A percentile compares a stretch with the other conserved stretches of the same genome.
Conservation (phyloP, 2,888 invertebrate genomes). For the Tenthredo livida region DNA sequence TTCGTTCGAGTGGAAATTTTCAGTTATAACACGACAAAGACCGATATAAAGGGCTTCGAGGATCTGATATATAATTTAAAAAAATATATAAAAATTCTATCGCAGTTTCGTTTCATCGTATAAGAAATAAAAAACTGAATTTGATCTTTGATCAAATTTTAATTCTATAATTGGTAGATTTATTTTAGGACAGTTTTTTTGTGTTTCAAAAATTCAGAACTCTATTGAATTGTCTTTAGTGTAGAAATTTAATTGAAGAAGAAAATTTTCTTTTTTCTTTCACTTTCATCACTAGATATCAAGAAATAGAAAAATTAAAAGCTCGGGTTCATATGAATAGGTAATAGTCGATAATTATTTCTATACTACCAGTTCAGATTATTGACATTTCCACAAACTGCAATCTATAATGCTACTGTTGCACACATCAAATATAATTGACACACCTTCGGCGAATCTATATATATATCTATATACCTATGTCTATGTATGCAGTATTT, state of each 20-base stretch:
- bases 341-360: not conserved
- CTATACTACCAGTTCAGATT: not conserved
- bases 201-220: not conserved
- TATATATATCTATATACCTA: not conserved
- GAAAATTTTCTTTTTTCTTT: not conserved
- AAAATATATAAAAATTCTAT: not conserved
- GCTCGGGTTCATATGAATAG: not conserved
- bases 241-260: not conserved
- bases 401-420: not conserved
- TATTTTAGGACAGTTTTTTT: not conserved
- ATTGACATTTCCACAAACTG: not conserved
- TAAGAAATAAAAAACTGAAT: not conserved
- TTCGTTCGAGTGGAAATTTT: slow-evolving; percentile 8
- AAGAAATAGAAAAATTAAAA: not conserved
- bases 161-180: not conserved
- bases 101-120: not conserved
- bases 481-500: not conserved
- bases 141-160: not conserved
- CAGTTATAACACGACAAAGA: not conserved
- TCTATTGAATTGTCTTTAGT: not conserved
- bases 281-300: not conserved
- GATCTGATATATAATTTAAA: not conserved
- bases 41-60: not conserved
- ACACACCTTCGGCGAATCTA: not conserved
- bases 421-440: slow-evolving; percentile 15